Evolutionary conservation across 2,113 vertebrate species (phyloP), one percentile per base, ranked within the genome.

Genomic region (Trachemys scripta): DNA sequence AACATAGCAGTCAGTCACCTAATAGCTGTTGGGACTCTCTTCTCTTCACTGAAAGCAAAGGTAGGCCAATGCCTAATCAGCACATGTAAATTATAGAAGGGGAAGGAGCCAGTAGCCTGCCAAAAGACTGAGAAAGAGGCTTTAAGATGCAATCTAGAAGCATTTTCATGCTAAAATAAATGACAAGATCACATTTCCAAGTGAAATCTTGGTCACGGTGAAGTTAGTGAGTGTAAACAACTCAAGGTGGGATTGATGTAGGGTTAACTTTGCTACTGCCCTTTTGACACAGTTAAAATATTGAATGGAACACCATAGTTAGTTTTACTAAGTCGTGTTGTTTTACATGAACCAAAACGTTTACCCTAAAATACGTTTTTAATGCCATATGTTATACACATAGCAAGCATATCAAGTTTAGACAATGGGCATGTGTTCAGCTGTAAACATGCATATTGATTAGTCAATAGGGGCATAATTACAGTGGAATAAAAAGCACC

Each of bases 371-470:
- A 96, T 86, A 90, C 5, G 50, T 92, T 90, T 93, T 72, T 92
- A 82, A 88, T 96, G 87, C 96, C 95, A 93, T 96, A 96, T 96
- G 96, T 83, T 90, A 93, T 53, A 65, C 56, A 91, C 85, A 92
- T 4, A 79, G 57, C 85, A 93, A 84, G 87, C 94, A 94, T 89
- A 96, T 95, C 83, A 81, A 85, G 96, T 92, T 96, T 84, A 95
- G 90, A 94, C 92, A 82, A 45, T n/a, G 93, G 94, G 80, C 90
- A 97, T 96, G 96, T 96, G 94, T 97, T 97, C 5, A 0, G 10
- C 81, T 97, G 25, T 93, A 97, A 97, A 96, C 89, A 90, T 13
- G 82, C 94, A 95, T 92, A 93, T 88, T 97, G 95, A 90, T 94
- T 82, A 51, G 80, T 88, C 1, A 2, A 75, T 94, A 83, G 82